Conservation (phyloP, 2,797 vertebrate genomes). For the Todus mexicanus region DNA sequence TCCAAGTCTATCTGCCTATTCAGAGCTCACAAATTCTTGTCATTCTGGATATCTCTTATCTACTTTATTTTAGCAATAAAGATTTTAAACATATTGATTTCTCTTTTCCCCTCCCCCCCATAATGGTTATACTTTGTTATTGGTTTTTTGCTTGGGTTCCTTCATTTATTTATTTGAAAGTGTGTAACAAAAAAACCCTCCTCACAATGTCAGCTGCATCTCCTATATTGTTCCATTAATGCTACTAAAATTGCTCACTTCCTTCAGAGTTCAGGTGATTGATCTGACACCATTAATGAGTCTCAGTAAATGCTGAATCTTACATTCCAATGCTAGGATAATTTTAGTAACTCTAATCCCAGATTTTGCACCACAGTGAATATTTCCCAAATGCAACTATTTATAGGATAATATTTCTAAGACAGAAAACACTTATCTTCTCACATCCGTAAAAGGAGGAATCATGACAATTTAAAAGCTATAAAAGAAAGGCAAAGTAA, state of each 20-base stretch:
- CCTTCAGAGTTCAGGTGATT: conserved; percentile 21
- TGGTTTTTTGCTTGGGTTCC: neutral
- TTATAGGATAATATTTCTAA: neutral
- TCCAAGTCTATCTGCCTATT: neutral
- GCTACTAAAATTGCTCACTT: conserved; percentile 18
- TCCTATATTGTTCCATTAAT: neutral
- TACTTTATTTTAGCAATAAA: neutral
- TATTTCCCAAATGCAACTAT: neutral
- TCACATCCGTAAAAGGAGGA: neutral
- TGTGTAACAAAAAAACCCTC: neutral
- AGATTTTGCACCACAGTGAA: conserved; percentile 3
- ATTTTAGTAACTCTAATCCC: conserved; percentile 45
- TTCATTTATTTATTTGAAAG: neutral
- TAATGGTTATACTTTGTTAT: neutral
- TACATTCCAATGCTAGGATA: neutral
- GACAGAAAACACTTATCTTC: neutral
- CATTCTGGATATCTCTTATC: neutral
- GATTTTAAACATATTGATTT: neutral
- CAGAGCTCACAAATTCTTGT: neutral
- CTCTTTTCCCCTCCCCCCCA: neutral
- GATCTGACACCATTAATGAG: conserved; percentile 25
- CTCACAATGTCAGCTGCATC: neutral
- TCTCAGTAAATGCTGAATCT: conserved; percentile 34
- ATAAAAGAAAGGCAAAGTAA: neutral
- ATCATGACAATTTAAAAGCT: neutral